Evolutionary conservation across 1,140 invertebrate species (phyloP).

Genomic region (Calosoma granatense): DNA sequence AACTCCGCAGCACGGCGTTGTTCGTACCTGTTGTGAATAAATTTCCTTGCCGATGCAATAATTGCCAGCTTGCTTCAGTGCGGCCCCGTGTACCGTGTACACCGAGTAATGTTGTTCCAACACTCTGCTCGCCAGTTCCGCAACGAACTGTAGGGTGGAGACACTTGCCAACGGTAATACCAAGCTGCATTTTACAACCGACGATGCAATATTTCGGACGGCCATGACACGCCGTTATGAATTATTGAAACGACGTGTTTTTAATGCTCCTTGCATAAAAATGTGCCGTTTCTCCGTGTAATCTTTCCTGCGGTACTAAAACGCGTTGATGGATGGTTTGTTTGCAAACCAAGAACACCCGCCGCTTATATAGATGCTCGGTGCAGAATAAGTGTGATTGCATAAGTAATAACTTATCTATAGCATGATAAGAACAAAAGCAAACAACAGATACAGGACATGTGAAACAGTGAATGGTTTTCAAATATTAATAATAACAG

Average conservation of each 20-base stretch:
- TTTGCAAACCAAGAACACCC: background rate
- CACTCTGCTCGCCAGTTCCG: too few relatives aligned
- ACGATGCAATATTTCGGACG: background rate
- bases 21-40: background rate
- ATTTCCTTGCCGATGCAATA: background rate
- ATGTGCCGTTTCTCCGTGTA: background rate
- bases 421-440: too few relatives aligned
- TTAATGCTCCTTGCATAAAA: conserved; percentile 1
- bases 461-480: too few relatives aligned
- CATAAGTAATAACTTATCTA: too few relatives aligned
- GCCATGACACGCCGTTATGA: background rate
- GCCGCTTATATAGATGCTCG: too few relatives aligned
- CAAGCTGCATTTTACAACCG: background rate
- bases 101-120: too few relatives aligned
- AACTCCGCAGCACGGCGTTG: background rate
- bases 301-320: background rate
- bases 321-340: background rate
- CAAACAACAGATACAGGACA: too few relatives aligned
- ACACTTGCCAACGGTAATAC: background rate
- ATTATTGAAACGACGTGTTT: conserved; percentile 1
- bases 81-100: background rate
- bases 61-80: background rate
- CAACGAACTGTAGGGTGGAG: background rate
- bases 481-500: too few relatives aligned
- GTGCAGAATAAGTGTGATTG: too few relatives aligned